Evolutionary conservation across 2,113 vertebrate species (phyloP).

Genomic region (Gymnarchus niloticus): DNA sequence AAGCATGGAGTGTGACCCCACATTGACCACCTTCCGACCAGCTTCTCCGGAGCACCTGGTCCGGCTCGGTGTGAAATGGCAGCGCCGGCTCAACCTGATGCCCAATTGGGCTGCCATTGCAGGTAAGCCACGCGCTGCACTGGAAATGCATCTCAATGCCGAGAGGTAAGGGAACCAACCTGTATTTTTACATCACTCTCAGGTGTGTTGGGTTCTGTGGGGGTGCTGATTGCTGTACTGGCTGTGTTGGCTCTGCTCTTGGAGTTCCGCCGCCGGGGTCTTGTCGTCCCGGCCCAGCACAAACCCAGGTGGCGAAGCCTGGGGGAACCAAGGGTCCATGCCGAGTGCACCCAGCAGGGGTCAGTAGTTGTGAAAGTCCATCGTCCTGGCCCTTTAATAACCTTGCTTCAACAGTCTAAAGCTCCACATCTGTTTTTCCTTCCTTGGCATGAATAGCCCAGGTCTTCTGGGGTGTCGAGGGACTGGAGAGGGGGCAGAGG

Average conservation of each 20-base stretch:
- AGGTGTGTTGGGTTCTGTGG: slow-evolving; percentile 65
- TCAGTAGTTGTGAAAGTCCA: background rate
- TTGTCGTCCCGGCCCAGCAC: slow-evolving; percentile 56
- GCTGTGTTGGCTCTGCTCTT: slow-evolving; percentile 67
- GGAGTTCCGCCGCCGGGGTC: slow-evolving; percentile 52
- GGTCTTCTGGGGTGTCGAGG: slow-evolving; percentile 46
- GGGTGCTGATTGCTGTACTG: slow-evolving; percentile 59
- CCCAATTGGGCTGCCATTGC: slow-evolving; percentile 77
- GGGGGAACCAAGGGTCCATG: slow-evolving; percentile 63
- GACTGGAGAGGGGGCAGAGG: slow-evolving; percentile 61
- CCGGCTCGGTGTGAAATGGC: slow-evolving; percentile 64
- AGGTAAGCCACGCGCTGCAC: slow-evolving; percentile 51
- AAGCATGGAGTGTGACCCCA: slow-evolving; percentile 60
- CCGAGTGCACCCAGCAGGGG: slow-evolving; percentile 38
- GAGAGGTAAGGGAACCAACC: background rate
- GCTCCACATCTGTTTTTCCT: background rate
- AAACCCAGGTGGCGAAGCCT: slow-evolving; percentile 81
- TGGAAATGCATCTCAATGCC: background rate
- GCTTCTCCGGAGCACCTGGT: slow-evolving; percentile 76
- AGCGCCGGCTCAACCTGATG: slow-evolving; percentile 62
- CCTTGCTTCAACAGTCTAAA: background rate
- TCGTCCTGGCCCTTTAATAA: background rate
- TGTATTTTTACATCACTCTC: background rate
- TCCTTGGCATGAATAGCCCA: slow-evolving; percentile 38
- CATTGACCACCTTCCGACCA: slow-evolving; percentile 66